Evolutionary conservation across 2,797 vertebrate genomes (phyloP).

Genomic region (Myotis daubentonii): DNA sequence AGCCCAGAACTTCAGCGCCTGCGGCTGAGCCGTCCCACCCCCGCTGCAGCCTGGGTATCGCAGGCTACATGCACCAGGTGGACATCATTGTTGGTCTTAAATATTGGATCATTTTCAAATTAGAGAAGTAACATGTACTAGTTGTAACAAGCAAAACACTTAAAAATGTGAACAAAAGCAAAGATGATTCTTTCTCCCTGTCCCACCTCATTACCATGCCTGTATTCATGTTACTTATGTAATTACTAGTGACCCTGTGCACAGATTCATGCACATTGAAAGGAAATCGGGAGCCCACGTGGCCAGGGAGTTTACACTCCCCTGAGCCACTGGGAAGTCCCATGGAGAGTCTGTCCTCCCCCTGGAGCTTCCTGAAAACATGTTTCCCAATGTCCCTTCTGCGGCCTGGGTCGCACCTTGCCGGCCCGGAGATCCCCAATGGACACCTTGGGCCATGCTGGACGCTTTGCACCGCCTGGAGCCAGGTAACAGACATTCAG

Average conservation of each 20-base stretch:
- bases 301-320: no score
- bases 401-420: no score
- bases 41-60: accelerated
- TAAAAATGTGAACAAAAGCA: neutral
- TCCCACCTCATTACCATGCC: neutral
- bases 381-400: no score
- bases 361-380: no score
- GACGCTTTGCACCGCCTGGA: no score
- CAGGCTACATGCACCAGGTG: neutral
- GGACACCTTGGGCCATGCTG: no score
- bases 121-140: neutral
- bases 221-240: neutral
- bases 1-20: neutral
- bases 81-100: neutral
- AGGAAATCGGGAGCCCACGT: no score
- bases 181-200: neutral
- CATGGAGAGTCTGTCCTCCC: no score
- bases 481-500: no score
- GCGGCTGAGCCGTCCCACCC: neutral
- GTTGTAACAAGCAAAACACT: neutral
- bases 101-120: neutral
- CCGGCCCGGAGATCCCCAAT: no score
- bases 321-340: no score
- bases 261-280: no score
- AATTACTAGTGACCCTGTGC: neutral